Evolutionary conservation across 2,888 invertebrate genomes (phyloP).

Genomic region (Temnothorax unifasciatus): DNA sequence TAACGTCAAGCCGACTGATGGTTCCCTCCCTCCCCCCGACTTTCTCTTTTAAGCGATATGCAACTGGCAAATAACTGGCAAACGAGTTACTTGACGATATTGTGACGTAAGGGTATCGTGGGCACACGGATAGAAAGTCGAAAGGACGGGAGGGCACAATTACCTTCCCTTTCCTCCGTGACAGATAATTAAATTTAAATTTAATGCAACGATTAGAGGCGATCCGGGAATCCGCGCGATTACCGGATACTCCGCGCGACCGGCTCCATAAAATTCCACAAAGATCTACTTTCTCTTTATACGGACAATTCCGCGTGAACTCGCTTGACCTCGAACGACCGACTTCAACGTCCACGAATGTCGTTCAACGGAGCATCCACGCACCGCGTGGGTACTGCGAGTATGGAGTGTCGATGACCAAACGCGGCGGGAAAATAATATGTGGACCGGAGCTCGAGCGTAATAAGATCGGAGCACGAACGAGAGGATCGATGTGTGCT

Average conservation of each 20-base stretch:
- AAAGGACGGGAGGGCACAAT: not conserved
- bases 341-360: constrained; percentile 83
- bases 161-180: not conserved
- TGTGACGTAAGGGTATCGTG: constrained; percentile 1
- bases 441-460: constrained; percentile 19
- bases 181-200: constrained; percentile 28
- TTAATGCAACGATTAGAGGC: constrained; percentile 5
- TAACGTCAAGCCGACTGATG: not conserved
- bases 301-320: constrained; percentile 80
- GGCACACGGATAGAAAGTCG: constrained; percentile 4
- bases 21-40: not conserved
- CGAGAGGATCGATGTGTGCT: not conserved
- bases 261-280: constrained; percentile 36
- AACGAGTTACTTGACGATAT: not conserved
- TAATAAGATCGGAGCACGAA: constrained; percentile 4
- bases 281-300: constrained; percentile 76
- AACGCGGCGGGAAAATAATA: constrained; percentile 31
- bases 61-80: constrained; percentile 4
- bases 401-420: constrained; percentile 44
- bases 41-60: constrained; percentile 22
- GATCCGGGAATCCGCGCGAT: constrained; percentile 15
- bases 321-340: constrained; percentile 83
- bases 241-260: constrained; percentile 15
- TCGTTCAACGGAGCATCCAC: constrained; percentile 78
- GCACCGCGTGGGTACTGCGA: constrained; percentile 59